Evolutionary conservation across 37 sponge, comb jelly and placozoan genomes (phyloP).

Genomic region (Dysidea cf. avara): DNA sequence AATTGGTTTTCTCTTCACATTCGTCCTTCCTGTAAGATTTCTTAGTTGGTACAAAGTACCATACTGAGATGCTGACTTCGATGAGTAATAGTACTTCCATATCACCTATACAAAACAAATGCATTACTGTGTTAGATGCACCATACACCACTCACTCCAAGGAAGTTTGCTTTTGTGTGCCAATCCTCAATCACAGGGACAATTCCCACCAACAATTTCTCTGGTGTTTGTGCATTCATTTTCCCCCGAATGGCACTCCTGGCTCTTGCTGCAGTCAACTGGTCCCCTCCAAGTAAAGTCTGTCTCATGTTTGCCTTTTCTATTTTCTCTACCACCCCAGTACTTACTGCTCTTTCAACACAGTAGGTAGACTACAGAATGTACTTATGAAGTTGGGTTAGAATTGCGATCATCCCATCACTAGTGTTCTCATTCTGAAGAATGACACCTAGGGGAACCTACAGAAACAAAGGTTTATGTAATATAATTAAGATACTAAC

Average conservation of each 20-base stretch:
- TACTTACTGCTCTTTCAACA: too few relatives aligned
- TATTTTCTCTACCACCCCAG: neutral
- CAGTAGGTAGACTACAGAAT: too few relatives aligned
- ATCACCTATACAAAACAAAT: too few relatives aligned
- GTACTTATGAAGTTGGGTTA: neutral
- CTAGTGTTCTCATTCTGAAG: constrained; percentile 25
- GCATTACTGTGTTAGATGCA: neutral
- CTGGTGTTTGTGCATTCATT: neutral
- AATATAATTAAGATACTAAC: too few relatives aligned
- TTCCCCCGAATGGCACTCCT: neutral
- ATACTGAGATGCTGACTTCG: too few relatives aligned
- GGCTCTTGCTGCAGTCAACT: constrained; percentile 11
- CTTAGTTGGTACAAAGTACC: too few relatives aligned
- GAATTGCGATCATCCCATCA: constrained; percentile 7
- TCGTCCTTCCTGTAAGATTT: too few relatives aligned
- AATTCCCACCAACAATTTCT: neutral
- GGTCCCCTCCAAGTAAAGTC: constrained; percentile 5
- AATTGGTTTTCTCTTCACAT: too few relatives aligned
- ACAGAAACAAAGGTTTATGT: too few relatives aligned
- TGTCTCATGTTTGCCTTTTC: neutral
- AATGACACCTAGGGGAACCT: too few relatives aligned
- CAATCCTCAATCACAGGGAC: constrained; percentile 6
- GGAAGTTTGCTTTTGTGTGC: constrained; percentile 1
- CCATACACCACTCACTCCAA: constrained; percentile 6
- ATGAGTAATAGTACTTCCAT: too few relatives aligned